These are phyloP conservation scores for Pimpla rufipes DNA, from an alignment of 2,888 invertebrate genomes.

Conservation along the genomic window DNA sequence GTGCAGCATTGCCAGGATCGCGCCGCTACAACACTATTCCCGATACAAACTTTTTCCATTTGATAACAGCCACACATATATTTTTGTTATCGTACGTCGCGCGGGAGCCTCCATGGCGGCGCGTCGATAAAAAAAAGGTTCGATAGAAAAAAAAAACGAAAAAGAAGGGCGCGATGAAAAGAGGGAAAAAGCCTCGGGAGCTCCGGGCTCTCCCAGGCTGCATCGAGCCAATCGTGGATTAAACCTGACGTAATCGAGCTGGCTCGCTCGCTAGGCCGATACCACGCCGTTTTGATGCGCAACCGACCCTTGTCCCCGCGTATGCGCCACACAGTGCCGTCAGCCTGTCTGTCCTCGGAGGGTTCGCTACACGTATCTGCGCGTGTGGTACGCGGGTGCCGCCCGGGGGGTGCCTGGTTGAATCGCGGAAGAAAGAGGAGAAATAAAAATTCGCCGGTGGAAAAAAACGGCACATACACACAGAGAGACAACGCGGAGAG, in stretches of 20 bases:
- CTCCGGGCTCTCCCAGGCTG: slow-evolving; percentile 48
- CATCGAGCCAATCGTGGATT: slow-evolving; percentile 66
- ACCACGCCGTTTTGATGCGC: slow-evolving; percentile 21
- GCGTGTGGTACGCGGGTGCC: slow-evolving; percentile 33
- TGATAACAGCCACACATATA: slow-evolving; percentile 60
- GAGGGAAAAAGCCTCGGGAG: slow-evolving; percentile 37
- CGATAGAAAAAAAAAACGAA: slow-evolving; percentile 34
- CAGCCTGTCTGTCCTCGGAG: neutral
- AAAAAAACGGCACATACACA: slow-evolving; percentile 48
- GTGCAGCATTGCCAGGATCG: neutral
- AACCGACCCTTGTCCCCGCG: slow-evolving; percentile 38
- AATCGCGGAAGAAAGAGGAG: slow-evolving; percentile 57
- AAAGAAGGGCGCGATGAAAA: slow-evolving; percentile 31
- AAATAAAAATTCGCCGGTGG: slow-evolving; percentile 35
- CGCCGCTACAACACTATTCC: slow-evolving; percentile 29
- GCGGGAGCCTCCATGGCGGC: slow-evolving; percentile 20
- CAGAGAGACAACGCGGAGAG: slow-evolving; percentile 14
- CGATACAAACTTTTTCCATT: slow-evolving; percentile 66
- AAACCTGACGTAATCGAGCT: slow-evolving; percentile 68
- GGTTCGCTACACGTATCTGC: neutral
- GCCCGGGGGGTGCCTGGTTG: slow-evolving; percentile 47
- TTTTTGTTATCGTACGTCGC: slow-evolving; percentile 61
- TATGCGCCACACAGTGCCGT: neutral
- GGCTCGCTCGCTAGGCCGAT: slow-evolving; percentile 43
- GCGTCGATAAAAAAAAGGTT: slow-evolving; percentile 22